Conservation (phyloP, 2,797 vertebrate genomes). For the Hemitrygon akajei region DNA sequence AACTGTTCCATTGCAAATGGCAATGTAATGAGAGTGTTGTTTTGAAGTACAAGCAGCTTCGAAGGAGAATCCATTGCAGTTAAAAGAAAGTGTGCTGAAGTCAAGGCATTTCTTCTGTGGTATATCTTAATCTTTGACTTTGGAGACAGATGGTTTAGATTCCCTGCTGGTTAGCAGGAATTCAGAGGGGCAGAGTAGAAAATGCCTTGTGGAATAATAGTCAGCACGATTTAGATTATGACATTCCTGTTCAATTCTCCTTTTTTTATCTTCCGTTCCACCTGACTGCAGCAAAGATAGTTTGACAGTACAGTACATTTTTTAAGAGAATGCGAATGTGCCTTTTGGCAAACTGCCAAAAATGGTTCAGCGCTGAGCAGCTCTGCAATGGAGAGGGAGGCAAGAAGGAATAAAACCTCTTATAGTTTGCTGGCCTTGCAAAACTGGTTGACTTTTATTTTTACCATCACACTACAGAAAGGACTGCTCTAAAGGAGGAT, state of each 20-base stretch:
- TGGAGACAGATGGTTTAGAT: slow-evolving; percentile 30
- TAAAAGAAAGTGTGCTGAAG: background rate
- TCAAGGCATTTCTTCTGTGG: background rate
- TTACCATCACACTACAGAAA: background rate
- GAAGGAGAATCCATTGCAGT: background rate
- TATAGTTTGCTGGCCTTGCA: background rate
- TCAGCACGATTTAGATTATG: background rate
- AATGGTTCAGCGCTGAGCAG: background rate
- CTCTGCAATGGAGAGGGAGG: background rate
- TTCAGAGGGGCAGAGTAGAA: background rate
- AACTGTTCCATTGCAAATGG: background rate
- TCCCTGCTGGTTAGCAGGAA: background rate
- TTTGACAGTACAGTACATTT: background rate
- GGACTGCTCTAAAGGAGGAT: background rate
- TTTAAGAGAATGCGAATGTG: background rate
- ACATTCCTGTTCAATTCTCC: slow-evolving; percentile 1
- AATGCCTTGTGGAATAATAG: background rate
- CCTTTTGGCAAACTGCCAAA: background rate
- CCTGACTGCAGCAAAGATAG: background rate
- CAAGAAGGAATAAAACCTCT: background rate
- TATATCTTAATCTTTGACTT: background rate
- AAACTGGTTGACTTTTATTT: background rate
- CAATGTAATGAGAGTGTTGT: background rate
- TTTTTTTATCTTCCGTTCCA: slow-evolving; percentile 1
- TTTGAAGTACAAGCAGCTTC: background rate